Conservation (phyloP, 2,888 invertebrate species). For the Boloria euphrosyne region DNA sequence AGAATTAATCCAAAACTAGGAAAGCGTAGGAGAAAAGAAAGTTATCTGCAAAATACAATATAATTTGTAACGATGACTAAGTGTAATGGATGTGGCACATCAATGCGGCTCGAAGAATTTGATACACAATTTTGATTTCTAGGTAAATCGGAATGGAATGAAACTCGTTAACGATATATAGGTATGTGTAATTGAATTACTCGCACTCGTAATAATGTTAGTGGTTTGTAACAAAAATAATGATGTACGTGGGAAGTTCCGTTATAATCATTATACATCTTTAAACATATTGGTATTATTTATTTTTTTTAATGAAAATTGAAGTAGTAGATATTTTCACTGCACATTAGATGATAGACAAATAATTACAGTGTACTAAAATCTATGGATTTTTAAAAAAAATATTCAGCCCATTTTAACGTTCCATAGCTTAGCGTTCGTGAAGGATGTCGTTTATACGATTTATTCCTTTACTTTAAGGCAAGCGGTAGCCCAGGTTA, state of each 20-base stretch:
- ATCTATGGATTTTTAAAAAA: no score
- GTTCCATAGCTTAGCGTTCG: no score
- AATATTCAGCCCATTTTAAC: no score
- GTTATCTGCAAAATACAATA: constrained; percentile 41
- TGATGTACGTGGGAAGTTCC: neutral
- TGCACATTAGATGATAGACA: no score
- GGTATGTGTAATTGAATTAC: constrained; percentile 6
- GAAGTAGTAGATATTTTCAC: no score
- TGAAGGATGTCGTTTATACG: no score
- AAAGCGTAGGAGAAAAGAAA: constrained; percentile 49
- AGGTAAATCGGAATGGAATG: constrained; percentile 20
- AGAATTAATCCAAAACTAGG: constrained; percentile 51
- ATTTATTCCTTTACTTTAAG: no score
- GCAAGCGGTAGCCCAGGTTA: no score
- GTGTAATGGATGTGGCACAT: constrained; percentile 39
- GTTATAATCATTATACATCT: neutral
- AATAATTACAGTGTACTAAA: no score
- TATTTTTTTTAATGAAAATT: no score
- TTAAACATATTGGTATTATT: no score
- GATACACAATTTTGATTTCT: constrained; percentile 34
- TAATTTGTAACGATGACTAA: constrained; percentile 46
- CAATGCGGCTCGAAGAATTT: constrained; percentile 26
- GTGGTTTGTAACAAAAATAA: neutral
- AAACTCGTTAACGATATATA: constrained; percentile 7
- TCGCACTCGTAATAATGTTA: neutral